These are phyloP conservation scores for Melanotaenia parkinsoni DNA, from an alignment of 2,797 vertebrate genomes.

Conservation along the genomic window DNA sequence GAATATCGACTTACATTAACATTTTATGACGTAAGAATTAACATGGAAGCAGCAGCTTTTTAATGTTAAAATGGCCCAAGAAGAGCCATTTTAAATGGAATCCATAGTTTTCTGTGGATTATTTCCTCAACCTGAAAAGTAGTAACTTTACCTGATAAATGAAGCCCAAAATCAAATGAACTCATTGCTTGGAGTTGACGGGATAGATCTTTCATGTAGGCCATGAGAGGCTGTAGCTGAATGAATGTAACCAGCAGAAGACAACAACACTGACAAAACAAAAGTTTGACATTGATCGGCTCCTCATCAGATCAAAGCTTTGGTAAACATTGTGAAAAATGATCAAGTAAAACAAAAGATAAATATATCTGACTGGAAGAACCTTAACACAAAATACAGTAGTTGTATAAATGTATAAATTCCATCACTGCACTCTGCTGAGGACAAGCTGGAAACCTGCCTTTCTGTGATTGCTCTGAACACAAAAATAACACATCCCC, in stretches of 20 bases:
- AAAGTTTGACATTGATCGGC: not conserved
- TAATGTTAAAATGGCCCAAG: not conserved
- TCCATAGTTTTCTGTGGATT: not conserved
- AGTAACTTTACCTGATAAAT: not conserved
- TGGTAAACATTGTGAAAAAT: not conserved
- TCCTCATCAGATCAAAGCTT: not conserved
- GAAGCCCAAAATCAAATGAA: not conserved
- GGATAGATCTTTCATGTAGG: not conserved
- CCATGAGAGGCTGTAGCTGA: not conserved
- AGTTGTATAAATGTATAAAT: not conserved
- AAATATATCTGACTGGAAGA: not conserved
- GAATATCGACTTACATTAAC: not conserved
- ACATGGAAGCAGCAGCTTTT: not conserved
- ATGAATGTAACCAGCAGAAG: not conserved
- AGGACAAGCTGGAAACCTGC: conserved; percentile 18
- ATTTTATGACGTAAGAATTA: not conserved
- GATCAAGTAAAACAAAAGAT: not conserved
- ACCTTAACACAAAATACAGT: not conserved
- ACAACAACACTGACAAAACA: not conserved
- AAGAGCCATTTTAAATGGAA: not conserved
- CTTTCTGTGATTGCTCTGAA: conserved; percentile 6
- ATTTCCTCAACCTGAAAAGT: not conserved
- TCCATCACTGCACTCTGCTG: conserved; percentile 2
- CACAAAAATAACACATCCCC: conserved; percentile 12
- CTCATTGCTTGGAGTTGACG: not conserved